Conservation (phyloP, 2,113 vertebrate genomes). For the Junco hyemalis region DNA sequence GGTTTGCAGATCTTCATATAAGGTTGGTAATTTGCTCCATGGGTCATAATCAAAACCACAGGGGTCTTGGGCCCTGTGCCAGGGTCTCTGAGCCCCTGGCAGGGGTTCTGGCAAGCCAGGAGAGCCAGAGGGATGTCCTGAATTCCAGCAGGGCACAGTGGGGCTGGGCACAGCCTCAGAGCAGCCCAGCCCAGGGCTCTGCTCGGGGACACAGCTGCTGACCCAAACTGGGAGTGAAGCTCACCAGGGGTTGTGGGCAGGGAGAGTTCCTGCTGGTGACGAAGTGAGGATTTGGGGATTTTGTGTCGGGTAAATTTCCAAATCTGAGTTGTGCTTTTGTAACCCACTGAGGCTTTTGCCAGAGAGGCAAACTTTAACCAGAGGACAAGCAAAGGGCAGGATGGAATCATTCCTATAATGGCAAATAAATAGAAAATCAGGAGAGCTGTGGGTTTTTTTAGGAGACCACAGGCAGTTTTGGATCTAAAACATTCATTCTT, state of each 20-base stretch:
- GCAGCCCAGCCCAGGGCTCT: background rate
- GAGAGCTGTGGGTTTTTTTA: background rate
- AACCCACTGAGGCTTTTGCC: background rate
- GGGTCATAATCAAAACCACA: no score
- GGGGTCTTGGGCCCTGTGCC: no score
- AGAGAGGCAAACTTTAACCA: background rate
- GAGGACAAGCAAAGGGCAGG: background rate
- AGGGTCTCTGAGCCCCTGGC: no score
- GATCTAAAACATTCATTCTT: background rate
- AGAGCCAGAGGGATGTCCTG: no score
- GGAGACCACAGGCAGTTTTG: background rate
- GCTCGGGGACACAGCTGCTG: accelerated
- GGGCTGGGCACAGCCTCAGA: accelerated
- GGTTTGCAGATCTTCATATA: no score
- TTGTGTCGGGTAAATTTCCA: background rate
- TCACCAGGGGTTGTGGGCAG: background rate
- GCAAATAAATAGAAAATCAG: background rate
- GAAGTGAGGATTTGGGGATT: accelerated
- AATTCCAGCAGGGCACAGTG: no score
- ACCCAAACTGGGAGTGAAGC: accelerated
- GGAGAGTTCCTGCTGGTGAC: background rate
- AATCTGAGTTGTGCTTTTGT: background rate
- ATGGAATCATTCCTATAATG: background rate
- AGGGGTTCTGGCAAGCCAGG: no score
- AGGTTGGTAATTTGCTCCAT: no score